Conservation (phyloP, 2,888 invertebrate genomes). For the Mythimna vitellina region DNA sequence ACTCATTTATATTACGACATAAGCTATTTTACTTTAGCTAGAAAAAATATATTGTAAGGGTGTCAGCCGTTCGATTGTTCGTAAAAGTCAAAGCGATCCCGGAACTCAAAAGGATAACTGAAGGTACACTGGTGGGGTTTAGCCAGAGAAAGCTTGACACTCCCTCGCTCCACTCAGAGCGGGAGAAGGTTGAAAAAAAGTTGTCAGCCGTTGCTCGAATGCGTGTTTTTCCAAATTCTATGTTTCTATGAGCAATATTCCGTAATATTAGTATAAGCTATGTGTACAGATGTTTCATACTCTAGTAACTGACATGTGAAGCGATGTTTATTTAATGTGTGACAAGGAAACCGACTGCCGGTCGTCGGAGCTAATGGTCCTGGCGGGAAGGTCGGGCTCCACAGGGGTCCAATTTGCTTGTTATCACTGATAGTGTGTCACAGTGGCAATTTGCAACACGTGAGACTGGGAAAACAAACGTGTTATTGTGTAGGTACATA, state of each 20-base stretch:
- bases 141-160: too few relatives aligned
- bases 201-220: not conserved
- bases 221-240: not conserved
- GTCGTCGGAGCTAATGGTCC: constrained; percentile 36
- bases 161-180: too few relatives aligned
- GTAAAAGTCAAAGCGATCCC: too few relatives aligned
- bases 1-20: too few relatives aligned
- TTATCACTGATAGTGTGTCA: constrained; percentile 19
- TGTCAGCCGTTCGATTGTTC: too few relatives aligned
- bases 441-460: constrained; percentile 18
- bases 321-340: constrained; percentile 36
- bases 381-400: constrained; percentile 37
- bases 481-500: not conserved
- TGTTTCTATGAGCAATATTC: not conserved
- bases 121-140: too few relatives aligned
- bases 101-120: too few relatives aligned
- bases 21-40: too few relatives aligned
- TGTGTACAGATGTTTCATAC: not conserved
- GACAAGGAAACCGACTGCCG: constrained; percentile 33
- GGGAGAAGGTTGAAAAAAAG: too few relatives aligned
- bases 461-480: not conserved
- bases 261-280: not conserved
- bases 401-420: constrained; percentile 35
- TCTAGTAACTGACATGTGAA: constrained; percentile 12
- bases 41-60: too few relatives aligned